Evolutionary conservation across 2,888 invertebrate genomes (phyloP).

Genomic region (Hirudinaria manillensis): DNA sequence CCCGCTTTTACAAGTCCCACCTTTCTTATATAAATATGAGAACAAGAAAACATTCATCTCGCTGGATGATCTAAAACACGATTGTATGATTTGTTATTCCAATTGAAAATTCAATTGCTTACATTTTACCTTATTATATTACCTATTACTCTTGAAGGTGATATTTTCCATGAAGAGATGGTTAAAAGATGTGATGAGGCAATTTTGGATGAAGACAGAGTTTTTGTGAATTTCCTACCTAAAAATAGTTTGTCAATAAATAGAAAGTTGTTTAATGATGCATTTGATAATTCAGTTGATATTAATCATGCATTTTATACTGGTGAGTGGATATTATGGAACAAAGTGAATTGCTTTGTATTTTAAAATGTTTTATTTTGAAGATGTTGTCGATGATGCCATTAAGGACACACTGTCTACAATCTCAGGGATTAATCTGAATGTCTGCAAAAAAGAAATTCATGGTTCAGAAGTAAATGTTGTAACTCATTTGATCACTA

Average conservation of each 20-base stretch:
- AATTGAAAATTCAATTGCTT: neutral
- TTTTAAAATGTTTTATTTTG: too few species aligned
- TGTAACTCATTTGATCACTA: too few species aligned
- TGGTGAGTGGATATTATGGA: neutral
- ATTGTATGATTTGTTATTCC: neutral
- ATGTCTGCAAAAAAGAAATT: too few species aligned
- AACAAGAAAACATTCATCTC: neutral
- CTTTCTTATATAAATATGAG: neutral
- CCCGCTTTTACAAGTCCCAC: neutral
- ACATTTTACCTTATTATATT: neutral
- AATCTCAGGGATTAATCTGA: too few species aligned
- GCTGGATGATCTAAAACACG: neutral
- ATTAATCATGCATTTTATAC: slow-evolving; percentile 9
- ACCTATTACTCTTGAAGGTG: neutral
- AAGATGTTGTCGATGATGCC: too few species aligned
- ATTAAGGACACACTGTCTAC: too few species aligned
- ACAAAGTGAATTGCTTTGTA: neutral
- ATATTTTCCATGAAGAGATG: slow-evolving; percentile 4
- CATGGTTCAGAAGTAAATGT: too few species aligned
- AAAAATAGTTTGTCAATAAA: slow-evolving; percentile 16
- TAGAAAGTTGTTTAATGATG: slow-evolving; percentile 13
- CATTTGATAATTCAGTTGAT: neutral
- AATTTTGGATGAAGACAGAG: neutral
- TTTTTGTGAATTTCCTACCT: slow-evolving; percentile 20
- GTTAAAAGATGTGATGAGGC: neutral